Percentiles rank a stretch among this genome's conserved stretches.
Conservation (phyloP, 2,797 vertebrate species). For the Lacerta bilineata region DNA sequence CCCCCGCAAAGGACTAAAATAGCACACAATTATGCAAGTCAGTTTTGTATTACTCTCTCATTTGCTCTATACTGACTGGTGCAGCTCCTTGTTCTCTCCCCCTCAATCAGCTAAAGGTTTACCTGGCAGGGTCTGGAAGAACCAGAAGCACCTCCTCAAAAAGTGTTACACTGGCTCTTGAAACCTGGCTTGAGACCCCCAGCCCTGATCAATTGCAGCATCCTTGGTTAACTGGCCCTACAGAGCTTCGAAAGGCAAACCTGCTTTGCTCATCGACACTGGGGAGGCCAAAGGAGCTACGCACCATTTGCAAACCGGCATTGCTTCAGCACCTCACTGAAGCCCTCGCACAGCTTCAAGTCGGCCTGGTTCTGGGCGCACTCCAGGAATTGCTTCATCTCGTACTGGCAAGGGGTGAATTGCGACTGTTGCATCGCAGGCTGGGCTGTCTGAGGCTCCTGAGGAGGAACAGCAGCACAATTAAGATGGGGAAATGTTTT, state of each 20-base stretch:
- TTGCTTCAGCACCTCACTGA: slow-evolving; percentile 94
- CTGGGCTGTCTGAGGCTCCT: slow-evolving; percentile 87
- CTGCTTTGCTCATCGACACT: too few relatives aligned
- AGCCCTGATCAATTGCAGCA: background rate
- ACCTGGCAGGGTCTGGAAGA: too few relatives aligned
- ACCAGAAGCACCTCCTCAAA: background rate
- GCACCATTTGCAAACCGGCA: slow-evolving; percentile 91
- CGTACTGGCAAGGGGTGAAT: slow-evolving; percentile 87
- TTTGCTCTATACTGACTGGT: background rate
- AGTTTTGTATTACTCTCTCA: background rate
- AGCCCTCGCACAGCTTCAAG: slow-evolving; percentile 93
- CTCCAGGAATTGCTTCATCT: slow-evolving; percentile 94
- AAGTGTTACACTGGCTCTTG: background rate
- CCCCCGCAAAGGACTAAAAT: background rate
- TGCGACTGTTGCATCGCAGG: slow-evolving; percentile 76
- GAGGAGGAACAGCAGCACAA: slow-evolving; percentile 22
- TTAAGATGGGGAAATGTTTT: background rate
- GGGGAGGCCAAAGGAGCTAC: slow-evolving; percentile 49
- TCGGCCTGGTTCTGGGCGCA: slow-evolving; percentile 95
- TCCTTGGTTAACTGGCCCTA: background rate
- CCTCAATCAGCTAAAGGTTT: background rate
- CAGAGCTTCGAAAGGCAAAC: background rate
- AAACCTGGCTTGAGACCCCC: background rate
- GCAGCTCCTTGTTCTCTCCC: background rate
- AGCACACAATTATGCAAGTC: background rate